Percentiles rank a stretch among this genome's conserved stretches.
phyloP scores from a whole-genome alignment of 1,140 invertebrate species.

The Pentalonia nigronervosa region DNA sequence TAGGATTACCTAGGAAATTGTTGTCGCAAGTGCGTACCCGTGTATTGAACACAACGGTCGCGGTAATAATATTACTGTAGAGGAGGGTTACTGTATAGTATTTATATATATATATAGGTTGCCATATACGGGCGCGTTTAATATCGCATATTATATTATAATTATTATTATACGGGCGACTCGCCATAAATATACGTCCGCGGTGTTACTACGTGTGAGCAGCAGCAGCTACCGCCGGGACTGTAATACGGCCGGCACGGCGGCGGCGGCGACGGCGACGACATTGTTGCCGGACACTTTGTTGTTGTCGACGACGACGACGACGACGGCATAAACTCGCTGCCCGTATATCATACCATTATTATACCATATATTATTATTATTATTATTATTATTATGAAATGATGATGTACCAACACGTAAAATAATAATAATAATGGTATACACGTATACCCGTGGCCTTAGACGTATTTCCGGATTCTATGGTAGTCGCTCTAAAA shows the following conservation, averaged over 20 bases:
- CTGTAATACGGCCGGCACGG: too few relatives aligned
- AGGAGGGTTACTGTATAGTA: too few relatives aligned
- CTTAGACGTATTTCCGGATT: background rate
- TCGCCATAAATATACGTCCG: background rate
- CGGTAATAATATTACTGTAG: too few relatives aligned
- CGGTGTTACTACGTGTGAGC: too few relatives aligned
- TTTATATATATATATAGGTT: too few relatives aligned
- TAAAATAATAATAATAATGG: too few relatives aligned
- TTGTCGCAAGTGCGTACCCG: background rate
- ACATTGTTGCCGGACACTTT: background rate
- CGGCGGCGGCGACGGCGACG: too few relatives aligned
- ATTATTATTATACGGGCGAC: background rate
- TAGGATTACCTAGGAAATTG: constrained; percentile 10
- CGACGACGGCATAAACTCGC: background rate
- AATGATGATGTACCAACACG: too few relatives aligned
- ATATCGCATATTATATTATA: background rate
- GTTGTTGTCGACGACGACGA: background rate
- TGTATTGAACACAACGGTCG: too few relatives aligned
- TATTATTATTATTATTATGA: background rate
- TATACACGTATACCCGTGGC: too few relatives aligned
- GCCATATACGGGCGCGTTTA: background rate
- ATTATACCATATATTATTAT: background rate
- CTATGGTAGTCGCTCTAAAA: background rate
- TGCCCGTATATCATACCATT: background rate
- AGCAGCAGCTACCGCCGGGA: too few relatives aligned